Evolutionary conservation across 2,888 invertebrate species (phyloP), one percentile per base, ranked within the genome.

Genomic region (Athalia cordata): DNA sequence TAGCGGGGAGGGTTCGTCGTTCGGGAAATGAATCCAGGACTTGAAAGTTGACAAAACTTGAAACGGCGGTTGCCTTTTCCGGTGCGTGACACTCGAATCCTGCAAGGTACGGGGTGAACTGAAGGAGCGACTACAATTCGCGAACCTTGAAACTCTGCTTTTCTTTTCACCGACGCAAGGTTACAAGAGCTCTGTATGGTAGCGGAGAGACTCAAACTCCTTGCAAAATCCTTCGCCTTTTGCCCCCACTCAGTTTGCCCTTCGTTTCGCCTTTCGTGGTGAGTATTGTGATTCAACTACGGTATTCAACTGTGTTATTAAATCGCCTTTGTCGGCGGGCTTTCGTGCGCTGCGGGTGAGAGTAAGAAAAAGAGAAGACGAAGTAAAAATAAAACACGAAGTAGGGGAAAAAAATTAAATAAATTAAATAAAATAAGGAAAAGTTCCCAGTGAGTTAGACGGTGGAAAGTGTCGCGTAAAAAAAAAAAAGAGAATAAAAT

Each of bases 241-340:
- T 55, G 55, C 6, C 55, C 11, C n/a, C 11, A 7, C n/a, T 55
- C 55, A 7, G 55, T 29, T n/a, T 4, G 29, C 62, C 29, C 29
- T 29, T 29, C 29, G 29, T 29, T 29, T 29, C 29, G 29, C 29
- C 29, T 29, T 29, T 29, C 29, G 29, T 2, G 29, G 72, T 57
- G 62, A 15, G 62, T 75, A 62, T 75, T 75, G 75, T 75, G 62
- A 75, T 75, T 75, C 62, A 75, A 75, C 62, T 49, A 75, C 75
- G 62, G 13, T 64, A 45, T n/a, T 75, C 75, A 64, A 75, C 59
- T 75, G 62, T 64, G 29, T 75, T 75, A 75, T 75, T 75, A 77
- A 64, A 66, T 65, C 57, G 67, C 57, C 43, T 66, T 65, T 57
- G 66, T 67, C 66, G 47, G 67, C 45, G 57, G n/a, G 11, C 29